Conservation (phyloP, 2,888 invertebrate genomes). For the Glomeris marginata region DNA sequence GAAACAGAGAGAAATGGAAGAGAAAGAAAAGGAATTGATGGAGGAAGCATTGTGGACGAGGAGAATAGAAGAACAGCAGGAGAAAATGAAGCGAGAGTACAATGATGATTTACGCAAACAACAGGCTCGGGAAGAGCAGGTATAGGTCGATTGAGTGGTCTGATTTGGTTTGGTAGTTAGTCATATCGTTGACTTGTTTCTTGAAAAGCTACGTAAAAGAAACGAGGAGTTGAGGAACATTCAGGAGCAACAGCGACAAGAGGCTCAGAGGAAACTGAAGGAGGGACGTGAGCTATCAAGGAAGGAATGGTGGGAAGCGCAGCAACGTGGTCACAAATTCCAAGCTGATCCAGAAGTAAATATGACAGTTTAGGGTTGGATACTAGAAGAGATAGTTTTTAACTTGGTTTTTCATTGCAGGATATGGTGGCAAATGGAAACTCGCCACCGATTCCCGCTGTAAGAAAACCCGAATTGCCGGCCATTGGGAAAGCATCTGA, state of each 20-base stretch:
- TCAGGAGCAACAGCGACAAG: conserved; percentile 8
- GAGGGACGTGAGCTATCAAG: background rate
- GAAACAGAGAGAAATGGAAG: conserved; percentile 9
- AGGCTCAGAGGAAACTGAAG: conserved; percentile 1
- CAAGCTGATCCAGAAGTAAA: too few relatives aligned
- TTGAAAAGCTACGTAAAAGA: conserved; percentile 2
- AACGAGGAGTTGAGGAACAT: conserved; percentile 8
- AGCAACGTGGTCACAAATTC: too few relatives aligned
- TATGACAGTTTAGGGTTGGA: too few relatives aligned
- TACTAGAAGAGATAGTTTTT: too few relatives aligned
- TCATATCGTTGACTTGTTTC: too few relatives aligned
- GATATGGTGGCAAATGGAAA: too few relatives aligned
- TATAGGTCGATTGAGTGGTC: background rate
- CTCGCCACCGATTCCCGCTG: too few relatives aligned
- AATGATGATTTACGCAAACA: conserved; percentile 13
- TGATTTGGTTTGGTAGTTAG: too few relatives aligned
- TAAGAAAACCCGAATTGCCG: too few relatives aligned
- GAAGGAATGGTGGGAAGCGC: conserved; percentile 5
- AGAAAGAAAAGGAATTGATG: conserved; percentile 10
- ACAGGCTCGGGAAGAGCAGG: conserved; percentile 11
- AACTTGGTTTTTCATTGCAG: too few relatives aligned
- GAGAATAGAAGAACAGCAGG: conserved; percentile 9
- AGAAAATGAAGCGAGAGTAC: conserved; percentile 11
- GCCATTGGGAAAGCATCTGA: too few relatives aligned
- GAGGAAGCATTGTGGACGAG: conserved; percentile 10